Conservation (phyloP, 2,797 vertebrate genomes). For the Thaleichthys pacificus region DNA sequence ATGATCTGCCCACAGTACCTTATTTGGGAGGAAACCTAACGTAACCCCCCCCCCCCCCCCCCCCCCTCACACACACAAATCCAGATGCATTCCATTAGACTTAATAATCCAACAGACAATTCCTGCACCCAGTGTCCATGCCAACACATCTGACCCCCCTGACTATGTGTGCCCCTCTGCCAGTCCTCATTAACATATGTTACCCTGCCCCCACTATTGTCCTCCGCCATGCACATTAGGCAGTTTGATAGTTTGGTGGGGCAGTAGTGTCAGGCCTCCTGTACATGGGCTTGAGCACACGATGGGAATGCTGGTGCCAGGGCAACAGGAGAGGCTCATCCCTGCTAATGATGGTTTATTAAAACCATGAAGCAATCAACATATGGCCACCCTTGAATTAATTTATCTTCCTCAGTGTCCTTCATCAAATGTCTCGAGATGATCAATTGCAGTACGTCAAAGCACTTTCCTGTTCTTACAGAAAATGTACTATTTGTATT, state of each 20-base stretch:
- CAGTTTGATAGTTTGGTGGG: not conserved
- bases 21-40: not conserved
- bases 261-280: not conserved
- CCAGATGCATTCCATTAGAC: not conserved
- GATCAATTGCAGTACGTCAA: too few species aligned
- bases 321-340: not conserved
- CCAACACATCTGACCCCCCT: not conserved
- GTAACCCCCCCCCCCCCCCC: too few species aligned
- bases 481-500: too few species aligned
- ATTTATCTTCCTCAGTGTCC: not conserved
- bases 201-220: not conserved
- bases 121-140: not conserved
- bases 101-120: not conserved
- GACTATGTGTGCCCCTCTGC: not conserved
- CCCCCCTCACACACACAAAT: not conserved
- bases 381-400: not conserved
- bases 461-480: too few species aligned
- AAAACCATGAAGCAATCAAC: not conserved
- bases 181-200: not conserved
- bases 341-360: not conserved
- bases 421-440: not conserved
- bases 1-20: not conserved
- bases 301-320: not conserved
- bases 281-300: not conserved
- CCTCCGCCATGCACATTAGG: not conserved